Evolutionary conservation across 2,888 invertebrate genomes (phyloP).

Genomic region (Lottia gigantea): DNA sequence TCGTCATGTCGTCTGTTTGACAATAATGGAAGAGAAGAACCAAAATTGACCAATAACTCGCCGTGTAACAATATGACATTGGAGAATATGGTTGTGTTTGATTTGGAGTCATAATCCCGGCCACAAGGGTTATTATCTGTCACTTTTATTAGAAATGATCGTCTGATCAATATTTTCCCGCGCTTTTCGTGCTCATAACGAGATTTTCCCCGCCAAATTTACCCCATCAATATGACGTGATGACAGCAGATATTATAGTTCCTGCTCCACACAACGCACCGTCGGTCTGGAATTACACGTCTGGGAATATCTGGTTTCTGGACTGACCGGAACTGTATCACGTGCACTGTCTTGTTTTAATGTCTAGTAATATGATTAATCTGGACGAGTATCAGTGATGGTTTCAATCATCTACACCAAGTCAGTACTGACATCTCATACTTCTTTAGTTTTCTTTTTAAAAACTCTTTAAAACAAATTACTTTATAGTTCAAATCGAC

Average conservation of each 20-base stretch:
- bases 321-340: no score
- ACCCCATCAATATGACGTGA: conserved; percentile 11
- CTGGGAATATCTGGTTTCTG: no score
- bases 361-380: no score
- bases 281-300: not conserved
- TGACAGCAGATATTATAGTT: conserved; percentile 1
- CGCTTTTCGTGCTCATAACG: conserved; percentile 11
- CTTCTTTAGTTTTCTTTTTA: no score
- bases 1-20: not conserved
- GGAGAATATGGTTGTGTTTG: not conserved
- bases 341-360: no score
- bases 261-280: not conserved
- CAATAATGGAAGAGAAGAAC: conserved; percentile 4
- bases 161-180: conserved; percentile 11
- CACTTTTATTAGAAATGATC: conserved; percentile 7
- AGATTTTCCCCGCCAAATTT: conserved; percentile 9
- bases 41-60: not conserved
- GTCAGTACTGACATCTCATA: no score
- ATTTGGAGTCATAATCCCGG: conserved; percentile 9
- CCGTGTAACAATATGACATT: conserved; percentile 2
- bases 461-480: no score
- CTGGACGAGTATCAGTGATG: no score
- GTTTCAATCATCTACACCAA: no score
- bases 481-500: no score
- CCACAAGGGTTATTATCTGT: conserved; percentile 3